These are phyloP conservation scores for Galerucella nymphaeae DNA, from an alignment of 2,888 invertebrate species.

Conservation along the genomic window DNA sequence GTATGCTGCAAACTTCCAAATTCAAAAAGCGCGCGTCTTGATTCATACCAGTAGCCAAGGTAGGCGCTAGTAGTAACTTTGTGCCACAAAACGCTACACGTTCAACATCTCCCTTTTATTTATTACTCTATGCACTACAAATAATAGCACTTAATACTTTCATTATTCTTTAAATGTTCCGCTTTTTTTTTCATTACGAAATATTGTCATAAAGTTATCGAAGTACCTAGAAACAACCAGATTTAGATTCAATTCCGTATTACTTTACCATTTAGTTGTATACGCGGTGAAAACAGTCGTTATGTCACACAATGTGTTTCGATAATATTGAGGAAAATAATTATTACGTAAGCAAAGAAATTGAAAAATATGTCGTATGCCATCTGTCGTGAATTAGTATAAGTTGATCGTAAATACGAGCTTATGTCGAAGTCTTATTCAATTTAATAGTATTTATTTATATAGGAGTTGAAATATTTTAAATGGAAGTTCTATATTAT, in stretches of 20 bases:
- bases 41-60: too few species aligned
- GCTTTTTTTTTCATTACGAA: neutral
- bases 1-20: too few species aligned
- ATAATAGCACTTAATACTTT: neutral
- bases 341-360: slow-evolving; percentile 1
- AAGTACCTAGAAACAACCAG: neutral
- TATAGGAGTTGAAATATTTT: neutral
- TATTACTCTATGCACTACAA: neutral
- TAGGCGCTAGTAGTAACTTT: too few species aligned
- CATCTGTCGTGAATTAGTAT: slow-evolving; percentile 5
- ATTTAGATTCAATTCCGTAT: slow-evolving; percentile 3
- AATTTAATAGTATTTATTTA: slow-evolving; percentile 3
- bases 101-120: too few species aligned
- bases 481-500: neutral
- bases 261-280: neutral
- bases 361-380: slow-evolving; percentile 10
- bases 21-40: too few species aligned
- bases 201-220: neutral
- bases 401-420: neutral
- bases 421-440: neutral
- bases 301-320: slow-evolving; percentile 12
- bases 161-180: neutral
- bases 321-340: slow-evolving; percentile 13
- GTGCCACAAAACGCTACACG: too few species aligned
- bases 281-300: slow-evolving; percentile 22